Conservation (phyloP, 2,797 vertebrate genomes). For the Acipenser oxyrinchus region DNA sequence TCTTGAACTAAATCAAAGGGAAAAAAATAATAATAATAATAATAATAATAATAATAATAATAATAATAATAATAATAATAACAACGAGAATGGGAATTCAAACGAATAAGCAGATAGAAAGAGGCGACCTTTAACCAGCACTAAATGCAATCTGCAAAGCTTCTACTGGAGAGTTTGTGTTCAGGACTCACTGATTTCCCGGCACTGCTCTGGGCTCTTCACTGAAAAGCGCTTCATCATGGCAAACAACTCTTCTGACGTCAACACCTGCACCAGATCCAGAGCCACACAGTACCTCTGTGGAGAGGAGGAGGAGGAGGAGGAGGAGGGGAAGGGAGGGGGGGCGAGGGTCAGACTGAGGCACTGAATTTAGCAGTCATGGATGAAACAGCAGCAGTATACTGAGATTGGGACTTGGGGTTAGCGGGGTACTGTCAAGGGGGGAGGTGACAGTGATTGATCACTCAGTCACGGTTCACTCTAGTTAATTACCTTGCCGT, state of each 20-base stretch:
- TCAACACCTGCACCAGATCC: conserved; percentile 88
- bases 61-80: too few species aligned
- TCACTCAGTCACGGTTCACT: too few species aligned
- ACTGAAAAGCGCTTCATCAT: conserved; percentile 88
- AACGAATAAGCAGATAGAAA: too few species aligned
- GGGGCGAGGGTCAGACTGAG: fast-evolving
- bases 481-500: conserved; percentile 75
- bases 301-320: neutral
- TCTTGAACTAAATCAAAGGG: conserved; percentile 71
- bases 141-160: neutral
- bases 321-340: fast-evolving
- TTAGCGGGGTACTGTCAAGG: too few species aligned
- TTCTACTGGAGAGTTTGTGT: too few species aligned
- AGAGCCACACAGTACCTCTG: conserved; percentile 93
- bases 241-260: conserved; percentile 85
- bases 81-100: too few species aligned
- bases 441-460: neutral
- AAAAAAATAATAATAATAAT: too few species aligned
- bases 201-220: conserved; percentile 88
- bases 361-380: fast-evolving
- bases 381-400: neutral
- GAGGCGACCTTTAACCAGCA: too few species aligned
- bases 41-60: too few species aligned
- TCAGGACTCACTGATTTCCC: conserved; percentile 80
- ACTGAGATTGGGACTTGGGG: neutral